phyloP scores from a whole-genome alignment of 2,113 vertebrate species.

The Gambusia affinis region DNA sequence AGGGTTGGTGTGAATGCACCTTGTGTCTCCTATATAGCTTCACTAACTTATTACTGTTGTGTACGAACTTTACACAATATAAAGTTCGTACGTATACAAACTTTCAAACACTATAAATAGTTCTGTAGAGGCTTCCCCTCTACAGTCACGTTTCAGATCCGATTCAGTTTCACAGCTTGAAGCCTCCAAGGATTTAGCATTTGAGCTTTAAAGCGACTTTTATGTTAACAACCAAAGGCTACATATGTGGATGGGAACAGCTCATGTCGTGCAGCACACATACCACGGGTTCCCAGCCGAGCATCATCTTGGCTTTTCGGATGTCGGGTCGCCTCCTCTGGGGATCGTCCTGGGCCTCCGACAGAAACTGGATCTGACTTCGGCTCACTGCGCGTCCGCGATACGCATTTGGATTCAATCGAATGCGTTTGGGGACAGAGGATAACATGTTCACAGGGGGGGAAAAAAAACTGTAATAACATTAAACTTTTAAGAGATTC shows the following conservation, averaged over 20 bases:
- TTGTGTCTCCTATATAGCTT: background rate
- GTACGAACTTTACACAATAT: too few species aligned
- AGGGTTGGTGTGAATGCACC: too few species aligned
- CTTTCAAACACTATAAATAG: background rate
- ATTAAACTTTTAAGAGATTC: background rate
- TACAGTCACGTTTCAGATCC: background rate
- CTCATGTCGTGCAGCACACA: conserved; percentile 46
- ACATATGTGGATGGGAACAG: background rate
- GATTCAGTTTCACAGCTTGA: background rate
- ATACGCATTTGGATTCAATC: background rate
- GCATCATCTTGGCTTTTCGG: conserved; percentile 91
- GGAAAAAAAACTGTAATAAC: background rate
- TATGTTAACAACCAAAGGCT: background rate
- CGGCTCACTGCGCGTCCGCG: conserved; percentile 78
- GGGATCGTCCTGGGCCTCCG: conserved; percentile 97
- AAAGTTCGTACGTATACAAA: background rate
- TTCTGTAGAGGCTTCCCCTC: too few species aligned
- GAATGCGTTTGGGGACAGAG: background rate
- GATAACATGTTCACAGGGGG: background rate
- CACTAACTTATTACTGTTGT: background rate
- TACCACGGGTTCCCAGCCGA: conserved; percentile 98
- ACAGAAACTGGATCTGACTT: conserved; percentile 97
- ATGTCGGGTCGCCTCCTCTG: conserved; percentile 97
- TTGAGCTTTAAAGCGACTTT: background rate
- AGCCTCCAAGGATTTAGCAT: background rate